Evolutionary conservation across 1,140 invertebrate genomes (phyloP).

Genomic region (Drosophila lacertosa): DNA sequence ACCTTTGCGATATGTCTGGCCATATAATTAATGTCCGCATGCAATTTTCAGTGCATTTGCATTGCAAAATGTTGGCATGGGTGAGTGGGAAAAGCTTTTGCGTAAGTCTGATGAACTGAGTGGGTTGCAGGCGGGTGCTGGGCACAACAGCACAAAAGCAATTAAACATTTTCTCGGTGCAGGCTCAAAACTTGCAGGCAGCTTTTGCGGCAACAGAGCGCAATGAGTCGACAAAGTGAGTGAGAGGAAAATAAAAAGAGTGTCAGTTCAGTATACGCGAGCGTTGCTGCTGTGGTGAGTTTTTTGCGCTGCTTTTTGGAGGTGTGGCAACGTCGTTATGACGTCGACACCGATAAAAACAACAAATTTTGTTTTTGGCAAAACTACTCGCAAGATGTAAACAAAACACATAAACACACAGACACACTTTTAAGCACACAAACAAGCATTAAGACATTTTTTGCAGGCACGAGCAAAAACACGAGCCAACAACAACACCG

Average conservation of each 20-base stretch:
- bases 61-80: constrained; percentile 43
- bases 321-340: constrained; percentile 55
- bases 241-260: background rate
- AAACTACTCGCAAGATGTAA: constrained; percentile 60
- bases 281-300: constrained; percentile 50
- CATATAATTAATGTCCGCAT: constrained; percentile 61
- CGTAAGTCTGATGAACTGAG: constrained; percentile 60
- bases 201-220: constrained; percentile 14
- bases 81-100: constrained; percentile 39
- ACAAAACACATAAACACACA: constrained; percentile 56
- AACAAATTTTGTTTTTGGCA: constrained; percentile 23
- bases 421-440: background rate
- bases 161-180: constrained; percentile 14
- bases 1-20: constrained; percentile 39
- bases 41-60: constrained; percentile 74
- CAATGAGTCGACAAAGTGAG: background rate
- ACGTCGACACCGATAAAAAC: constrained; percentile 23
- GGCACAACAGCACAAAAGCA: constrained; percentile 6
- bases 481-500: constrained; percentile 31
- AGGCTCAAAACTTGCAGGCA: constrained; percentile 37
- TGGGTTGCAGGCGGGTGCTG: constrained; percentile 11
- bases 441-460: constrained; percentile 19
- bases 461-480: constrained; percentile 39
- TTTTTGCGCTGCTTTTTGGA: constrained; percentile 49
- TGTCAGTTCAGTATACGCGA: background rate